Conservation (phyloP, 64 coral and sea anemone genomes). For the Porites australiensis region DNA sequence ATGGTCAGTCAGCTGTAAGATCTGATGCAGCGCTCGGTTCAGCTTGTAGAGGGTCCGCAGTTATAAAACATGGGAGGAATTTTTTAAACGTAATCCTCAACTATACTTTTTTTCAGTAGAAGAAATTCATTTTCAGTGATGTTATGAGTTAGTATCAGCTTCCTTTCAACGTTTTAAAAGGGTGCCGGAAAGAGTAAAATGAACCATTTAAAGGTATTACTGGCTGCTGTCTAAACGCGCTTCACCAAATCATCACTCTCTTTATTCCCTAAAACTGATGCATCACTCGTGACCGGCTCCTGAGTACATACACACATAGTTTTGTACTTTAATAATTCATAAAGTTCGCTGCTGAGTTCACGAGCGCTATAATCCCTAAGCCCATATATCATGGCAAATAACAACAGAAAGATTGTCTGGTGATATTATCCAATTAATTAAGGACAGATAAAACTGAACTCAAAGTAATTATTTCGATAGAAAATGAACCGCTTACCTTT, state of each 20-base stretch:
- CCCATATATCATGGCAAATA: too few relatives aligned
- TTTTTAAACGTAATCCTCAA: too few relatives aligned
- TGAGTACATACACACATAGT: neutral
- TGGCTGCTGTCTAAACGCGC: too few relatives aligned
- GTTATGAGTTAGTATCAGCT: neutral
- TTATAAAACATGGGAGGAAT: too few relatives aligned
- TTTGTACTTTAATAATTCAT: neutral
- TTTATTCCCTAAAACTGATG: neutral
- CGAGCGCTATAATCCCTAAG: too few relatives aligned
- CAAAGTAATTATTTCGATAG: slow-evolving; percentile 2
- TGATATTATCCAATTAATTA: neutral
- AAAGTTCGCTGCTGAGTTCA: too few relatives aligned
- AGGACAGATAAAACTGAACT: neutral
- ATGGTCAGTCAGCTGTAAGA: too few relatives aligned
- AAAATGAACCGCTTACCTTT: slow-evolving; percentile 58
- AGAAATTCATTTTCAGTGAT: neutral
- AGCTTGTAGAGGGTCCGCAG: too few relatives aligned
- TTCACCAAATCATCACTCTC: neutral
- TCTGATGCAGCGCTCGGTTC: too few relatives aligned
- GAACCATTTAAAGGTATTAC: neutral
- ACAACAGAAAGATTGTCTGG: too few relatives aligned
- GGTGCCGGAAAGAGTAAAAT: neutral
- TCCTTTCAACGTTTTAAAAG: neutral
- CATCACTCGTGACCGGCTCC: neutral
- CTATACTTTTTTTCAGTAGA: too few relatives aligned